Base-by-base conservation (phyloP, 1,140 invertebrate genomes). In the Drosophila neocordata region DNA sequence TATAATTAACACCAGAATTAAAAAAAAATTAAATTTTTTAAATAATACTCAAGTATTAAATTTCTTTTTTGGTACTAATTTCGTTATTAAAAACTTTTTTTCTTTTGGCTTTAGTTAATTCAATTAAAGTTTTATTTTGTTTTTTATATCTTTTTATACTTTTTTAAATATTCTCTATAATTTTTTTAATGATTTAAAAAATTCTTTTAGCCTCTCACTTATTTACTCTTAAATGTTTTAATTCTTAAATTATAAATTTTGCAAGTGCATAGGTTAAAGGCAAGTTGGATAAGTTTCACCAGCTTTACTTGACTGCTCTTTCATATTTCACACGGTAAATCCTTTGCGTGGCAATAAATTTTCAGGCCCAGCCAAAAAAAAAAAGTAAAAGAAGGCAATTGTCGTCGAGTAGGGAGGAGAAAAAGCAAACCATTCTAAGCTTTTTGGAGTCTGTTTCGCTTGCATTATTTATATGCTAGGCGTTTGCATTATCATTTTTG, bases 401-500 rank as follows among this genome's bases (percentile, higher is more conserved):
- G 53, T 37, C 18, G 37, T 53, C 57, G 57, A n/a, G 51, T 37
- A 15, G 27, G 2, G 27, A n/a, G 13, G 27, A 34, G 55, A 24
- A 52, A 34, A 27, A 31, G 35, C 15, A 57, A 22, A 63, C 35
- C 41, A 65, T 35, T 22, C 53, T 37, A 37, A 22, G 51, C 59
- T 27, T 56, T 15, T 56, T 15, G 41, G 41, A 20, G 41, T 48
- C 15, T 48, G 15, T 69, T 55, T 51, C 27, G 38, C 64, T 58
- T 76, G 78, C 73, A 83, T 83, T 83, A 83, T 76, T 79, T 81
- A 77, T 77, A 58, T 63, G 35, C 34, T 20, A 61, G 44, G 64
- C 67, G 63, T 71, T 55, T 65, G 65, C 70, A 81, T 81, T 82
- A 82, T 73, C 78, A 77, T 81, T 83, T 83, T 69, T 48, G 76